Evolutionary conservation across 2,113 vertebrate genomes (phyloP).

Genomic region (Romanogobio albipinnatus): DNA sequence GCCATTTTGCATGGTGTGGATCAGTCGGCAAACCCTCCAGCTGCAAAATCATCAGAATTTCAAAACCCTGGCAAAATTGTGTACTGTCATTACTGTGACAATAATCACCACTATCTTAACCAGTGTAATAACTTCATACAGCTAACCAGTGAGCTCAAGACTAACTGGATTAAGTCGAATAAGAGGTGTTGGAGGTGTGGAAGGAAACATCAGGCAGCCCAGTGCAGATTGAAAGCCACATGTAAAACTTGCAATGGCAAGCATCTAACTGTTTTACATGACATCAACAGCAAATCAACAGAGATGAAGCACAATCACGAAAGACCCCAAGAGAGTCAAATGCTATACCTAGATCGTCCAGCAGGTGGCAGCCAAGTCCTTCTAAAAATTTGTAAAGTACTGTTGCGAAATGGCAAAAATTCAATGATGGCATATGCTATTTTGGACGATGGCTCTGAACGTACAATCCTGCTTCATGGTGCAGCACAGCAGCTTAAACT

Average conservation of each 20-base stretch:
- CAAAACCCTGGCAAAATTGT: not conserved
- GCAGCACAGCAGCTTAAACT: not conserved
- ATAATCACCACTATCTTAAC: slow-evolving; percentile 4
- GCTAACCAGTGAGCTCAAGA: slow-evolving; percentile 7
- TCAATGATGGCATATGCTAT: not conserved
- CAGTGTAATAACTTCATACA: slow-evolving; percentile 3
- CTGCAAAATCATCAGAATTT: not conserved
- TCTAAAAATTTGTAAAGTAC: not conserved
- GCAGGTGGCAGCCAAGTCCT: not conserved
- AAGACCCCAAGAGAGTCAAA: not conserved
- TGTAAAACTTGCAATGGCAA: too few species aligned
- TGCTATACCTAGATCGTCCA: not conserved
- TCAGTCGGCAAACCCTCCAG: not conserved
- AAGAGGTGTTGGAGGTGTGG: not conserved
- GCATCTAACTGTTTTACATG: too few species aligned
- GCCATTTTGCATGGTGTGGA: not conserved
- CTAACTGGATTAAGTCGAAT: slow-evolving; percentile 4
- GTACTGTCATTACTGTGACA: slow-evolving; percentile 14
- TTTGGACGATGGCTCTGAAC: not conserved
- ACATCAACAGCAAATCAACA: too few species aligned
- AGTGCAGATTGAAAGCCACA: too few species aligned
- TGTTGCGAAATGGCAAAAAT: not conserved
- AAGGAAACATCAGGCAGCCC: too few species aligned
- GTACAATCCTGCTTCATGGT: not conserved
- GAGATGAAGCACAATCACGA: too few species aligned